Conservation (phyloP, 2,888 invertebrate genomes). For the Pseudoips prasinana region DNA sequence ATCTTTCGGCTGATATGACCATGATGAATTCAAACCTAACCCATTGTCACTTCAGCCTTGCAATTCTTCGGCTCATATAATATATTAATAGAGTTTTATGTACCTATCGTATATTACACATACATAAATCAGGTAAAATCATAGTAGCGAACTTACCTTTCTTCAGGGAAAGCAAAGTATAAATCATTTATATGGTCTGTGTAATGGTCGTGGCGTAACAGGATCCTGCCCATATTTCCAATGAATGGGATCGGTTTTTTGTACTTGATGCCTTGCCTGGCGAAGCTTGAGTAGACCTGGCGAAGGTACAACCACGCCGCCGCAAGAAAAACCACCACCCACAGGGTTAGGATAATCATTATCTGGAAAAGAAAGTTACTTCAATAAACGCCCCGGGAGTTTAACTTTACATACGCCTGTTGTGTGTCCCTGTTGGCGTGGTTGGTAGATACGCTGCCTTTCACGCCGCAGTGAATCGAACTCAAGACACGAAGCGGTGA, state of each 20-base stretch:
- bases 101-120: background rate
- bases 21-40: no score
- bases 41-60: no score
- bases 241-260: slow-evolving; percentile 38
- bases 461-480: no score
- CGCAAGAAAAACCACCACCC: slow-evolving; percentile 36
- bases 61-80: no score
- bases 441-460: no score
- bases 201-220: slow-evolving; percentile 33
- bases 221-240: no score
- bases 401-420: no score
- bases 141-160: slow-evolving; percentile 39
- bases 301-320: slow-evolving; percentile 39
- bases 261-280: slow-evolving; percentile 43
- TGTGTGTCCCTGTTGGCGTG: no score
- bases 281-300: slow-evolving; percentile 41
- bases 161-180: slow-evolving; percentile 45
- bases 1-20: no score
- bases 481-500: no score
- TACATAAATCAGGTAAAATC: background rate
- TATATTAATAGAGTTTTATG: no score
- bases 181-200: slow-evolving; percentile 26
- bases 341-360: slow-evolving; percentile 44
- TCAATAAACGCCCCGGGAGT: slow-evolving; percentile 1
- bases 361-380: slow-evolving; percentile 17